A percentile compares a stretch with the other conserved stretches of the same genome.
Evolutionary conservation across 1,140 invertebrate species (phyloP).

Genomic region (Pachyrhynchus sulphureomaculatus): DNA sequence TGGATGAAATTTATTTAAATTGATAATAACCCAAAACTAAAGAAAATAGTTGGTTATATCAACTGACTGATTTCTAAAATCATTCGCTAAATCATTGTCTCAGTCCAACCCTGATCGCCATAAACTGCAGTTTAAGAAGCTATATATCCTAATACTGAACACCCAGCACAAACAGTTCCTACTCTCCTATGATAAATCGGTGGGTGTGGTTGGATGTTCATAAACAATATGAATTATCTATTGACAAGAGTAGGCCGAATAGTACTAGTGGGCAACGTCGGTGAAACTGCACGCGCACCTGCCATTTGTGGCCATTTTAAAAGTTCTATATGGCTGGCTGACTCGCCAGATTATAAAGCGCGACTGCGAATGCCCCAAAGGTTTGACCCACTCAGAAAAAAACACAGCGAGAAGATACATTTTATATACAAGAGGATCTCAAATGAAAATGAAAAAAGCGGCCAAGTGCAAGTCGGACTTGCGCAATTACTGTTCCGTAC

Average conservation of each 20-base stretch:
- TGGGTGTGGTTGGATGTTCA: slow-evolving; percentile 32
- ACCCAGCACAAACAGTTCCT: slow-evolving; percentile 21
- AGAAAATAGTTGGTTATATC: too few relatives aligned
- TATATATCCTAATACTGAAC: slow-evolving; percentile 19
- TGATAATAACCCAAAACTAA: too few relatives aligned
- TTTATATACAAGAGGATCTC: too few relatives aligned
- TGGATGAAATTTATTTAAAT: too few relatives aligned
- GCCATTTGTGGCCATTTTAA: slow-evolving; percentile 25
- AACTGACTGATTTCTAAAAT: too few relatives aligned
- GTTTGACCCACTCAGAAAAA: slow-evolving; percentile 1
- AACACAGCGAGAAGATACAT: too few relatives aligned
- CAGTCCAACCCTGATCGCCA: not conserved
- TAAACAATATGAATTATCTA: slow-evolving; percentile 41
- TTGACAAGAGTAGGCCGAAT: slow-evolving; percentile 42
- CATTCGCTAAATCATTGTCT: too few relatives aligned
- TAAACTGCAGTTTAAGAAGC: slow-evolving; percentile 7
- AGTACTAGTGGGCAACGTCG: slow-evolving; percentile 30
- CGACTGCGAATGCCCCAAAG: not conserved
- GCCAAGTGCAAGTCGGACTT: too few relatives aligned
- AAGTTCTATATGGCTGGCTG: slow-evolving; percentile 25
- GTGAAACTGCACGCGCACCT: slow-evolving; percentile 28
- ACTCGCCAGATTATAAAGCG: slow-evolving; percentile 24
- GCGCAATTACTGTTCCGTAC: too few relatives aligned
- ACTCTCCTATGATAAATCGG: slow-evolving; percentile 33
- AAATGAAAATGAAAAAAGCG: too few relatives aligned